Evolutionary conservation across 2,113 vertebrate species (phyloP).

Genomic region (Calidris pugnax): DNA sequence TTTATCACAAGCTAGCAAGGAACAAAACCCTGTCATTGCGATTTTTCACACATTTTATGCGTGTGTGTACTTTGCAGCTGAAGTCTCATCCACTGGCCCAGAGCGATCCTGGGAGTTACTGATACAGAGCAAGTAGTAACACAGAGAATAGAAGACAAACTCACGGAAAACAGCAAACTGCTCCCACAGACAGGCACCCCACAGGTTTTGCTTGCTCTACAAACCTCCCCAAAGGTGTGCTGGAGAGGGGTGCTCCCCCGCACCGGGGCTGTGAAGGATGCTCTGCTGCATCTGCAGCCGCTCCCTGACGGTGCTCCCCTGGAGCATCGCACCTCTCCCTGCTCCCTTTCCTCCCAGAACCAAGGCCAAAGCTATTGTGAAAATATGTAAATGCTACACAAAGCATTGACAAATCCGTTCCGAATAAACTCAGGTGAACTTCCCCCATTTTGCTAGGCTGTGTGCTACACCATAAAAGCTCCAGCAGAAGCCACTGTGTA

Average conservation of each 20-base stretch:
- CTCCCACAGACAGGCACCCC: background rate
- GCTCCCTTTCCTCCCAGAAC: background rate
- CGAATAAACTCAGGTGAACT: background rate
- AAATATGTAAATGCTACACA: accelerated
- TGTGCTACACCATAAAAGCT: background rate
- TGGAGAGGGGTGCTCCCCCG: background rate
- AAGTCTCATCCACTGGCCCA: background rate
- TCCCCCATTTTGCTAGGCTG: background rate
- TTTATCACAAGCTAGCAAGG: background rate
- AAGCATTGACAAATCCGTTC: background rate
- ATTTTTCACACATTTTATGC: background rate
- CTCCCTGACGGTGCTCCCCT: background rate
- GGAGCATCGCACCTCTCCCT: background rate
- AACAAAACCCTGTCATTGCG: background rate
- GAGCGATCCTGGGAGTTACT: conserved; percentile 26
- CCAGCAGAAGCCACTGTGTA: background rate
- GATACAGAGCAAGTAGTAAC: background rate
- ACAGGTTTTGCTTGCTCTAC: background rate
- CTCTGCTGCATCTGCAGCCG: background rate
- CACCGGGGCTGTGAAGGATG: background rate
- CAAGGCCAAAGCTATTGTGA: background rate
- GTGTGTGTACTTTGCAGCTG: background rate
- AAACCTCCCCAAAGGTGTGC: background rate
- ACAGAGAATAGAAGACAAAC: background rate
- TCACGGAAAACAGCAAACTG: background rate